Base-by-base conservation (phyloP, 1,140 invertebrate genomes). In the Ostrea denselamellosa region DNA sequence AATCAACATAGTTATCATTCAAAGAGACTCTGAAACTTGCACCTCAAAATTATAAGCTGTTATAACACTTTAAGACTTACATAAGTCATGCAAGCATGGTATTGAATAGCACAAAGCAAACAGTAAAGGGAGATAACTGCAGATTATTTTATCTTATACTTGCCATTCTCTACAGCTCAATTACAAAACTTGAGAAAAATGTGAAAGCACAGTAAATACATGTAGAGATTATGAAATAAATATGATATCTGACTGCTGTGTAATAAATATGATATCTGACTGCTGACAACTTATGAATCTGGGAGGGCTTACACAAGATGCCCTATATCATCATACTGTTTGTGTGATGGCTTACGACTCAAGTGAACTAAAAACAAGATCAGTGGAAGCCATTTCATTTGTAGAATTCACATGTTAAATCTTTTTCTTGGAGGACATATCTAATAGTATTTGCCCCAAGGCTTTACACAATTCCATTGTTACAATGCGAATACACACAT, bases 81-180 rank as follows among this genome's bases (percentile, higher is more conserved):
- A 62, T 2, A 62, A 0, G 56, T 62, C 56, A 62, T 62, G 56
- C 56, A 62, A 62, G 56, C 56, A 62, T 14, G 19, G n/a, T 62
- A 62, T 7, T 62, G 58, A 62, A 62, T 19, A 62, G 56, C 56
- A 58, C 8, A 8, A 71, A 71, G 68, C 68, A 12, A 71, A 25
- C 14, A 71, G 68, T 25, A 77, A 28, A 25, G 68, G 68, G 28
- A 77, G 28, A 77, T 77, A 77, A 28, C 14, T 77, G 28, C 2
- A 25, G 28, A 34, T 77, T 77, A 77, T 77, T 25, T 44, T 77
- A 25, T 25, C 28, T 8, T 77, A 77, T 77, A 77, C 68, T 77
- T 77, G 68, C 68, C 68, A 77, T 77, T 77, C 68, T 77, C 68
- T 77, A 77, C 68, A 77, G 68, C 68, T 77, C 68, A 77, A 77